Evolutionary conservation across 2,797 vertebrate genomes (phyloP).

Genomic region (Mus caroli): DNA sequence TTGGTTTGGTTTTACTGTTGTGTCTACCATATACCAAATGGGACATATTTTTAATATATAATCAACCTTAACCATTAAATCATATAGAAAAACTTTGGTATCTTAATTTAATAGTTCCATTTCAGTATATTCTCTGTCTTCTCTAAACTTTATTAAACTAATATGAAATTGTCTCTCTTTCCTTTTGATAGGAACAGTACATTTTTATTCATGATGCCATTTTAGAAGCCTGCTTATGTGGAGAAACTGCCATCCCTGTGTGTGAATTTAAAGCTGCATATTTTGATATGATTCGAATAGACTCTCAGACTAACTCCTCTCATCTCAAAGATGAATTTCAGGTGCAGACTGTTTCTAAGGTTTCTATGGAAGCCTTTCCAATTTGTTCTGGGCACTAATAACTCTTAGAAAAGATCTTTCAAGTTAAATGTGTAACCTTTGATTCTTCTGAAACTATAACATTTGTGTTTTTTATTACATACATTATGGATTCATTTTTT

Average conservation of each 20-base stretch:
- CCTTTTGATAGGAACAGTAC: slow-evolving; percentile 96
- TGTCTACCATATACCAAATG: not conserved
- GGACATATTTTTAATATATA: slow-evolving; percentile 8
- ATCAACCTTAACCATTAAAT: slow-evolving; percentile 26
- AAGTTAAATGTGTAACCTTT: slow-evolving; percentile 68
- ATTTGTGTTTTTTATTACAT: slow-evolving; percentile 62
- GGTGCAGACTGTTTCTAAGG: slow-evolving; percentile 89
- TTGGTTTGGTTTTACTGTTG: not conserved
- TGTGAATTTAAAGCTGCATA: slow-evolving; percentile 99
- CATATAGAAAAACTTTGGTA: slow-evolving; percentile 41
- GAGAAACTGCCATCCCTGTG: slow-evolving; percentile 98
- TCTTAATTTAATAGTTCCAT: slow-evolving; percentile 68
- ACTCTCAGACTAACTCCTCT: slow-evolving; percentile 99
- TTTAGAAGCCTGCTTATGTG: slow-evolving; percentile 98
- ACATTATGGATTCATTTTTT: slow-evolving; percentile 69
- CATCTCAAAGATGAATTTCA: slow-evolving; percentile 99
- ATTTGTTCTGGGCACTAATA: slow-evolving; percentile 66
- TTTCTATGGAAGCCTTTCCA: slow-evolving; percentile 56
- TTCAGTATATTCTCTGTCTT: slow-evolving; percentile 28
- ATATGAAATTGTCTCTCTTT: slow-evolving; percentile 73
- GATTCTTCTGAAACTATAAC: slow-evolving; percentile 65
- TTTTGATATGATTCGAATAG: slow-evolving; percentile 99
- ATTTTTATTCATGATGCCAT: slow-evolving; percentile 99
- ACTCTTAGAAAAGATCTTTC: slow-evolving; percentile 77
- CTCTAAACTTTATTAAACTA: slow-evolving; percentile 68